A percentile compares a stretch with the other conserved stretches of the same genome.
These are phyloP conservation scores for Asarcornis scutulata DNA, from an alignment of 2,113 vertebrate species.

Conservation along the genomic window DNA sequence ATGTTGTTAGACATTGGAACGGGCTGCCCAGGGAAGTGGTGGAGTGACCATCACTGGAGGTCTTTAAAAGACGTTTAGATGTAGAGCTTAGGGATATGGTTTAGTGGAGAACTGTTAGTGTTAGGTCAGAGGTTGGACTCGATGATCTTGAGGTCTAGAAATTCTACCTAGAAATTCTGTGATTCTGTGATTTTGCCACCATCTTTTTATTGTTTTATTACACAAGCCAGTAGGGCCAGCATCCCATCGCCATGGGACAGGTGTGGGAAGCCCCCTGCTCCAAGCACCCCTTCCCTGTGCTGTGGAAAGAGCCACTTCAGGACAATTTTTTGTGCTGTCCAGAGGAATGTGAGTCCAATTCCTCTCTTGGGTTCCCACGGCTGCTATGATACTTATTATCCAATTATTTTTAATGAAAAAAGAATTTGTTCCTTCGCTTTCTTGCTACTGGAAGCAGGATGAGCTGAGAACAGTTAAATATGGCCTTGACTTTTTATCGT, in stretches of 20 bases:
- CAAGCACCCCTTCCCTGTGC: neutral
- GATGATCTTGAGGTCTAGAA: no score
- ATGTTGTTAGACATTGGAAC: no score
- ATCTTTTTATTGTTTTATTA: neutral
- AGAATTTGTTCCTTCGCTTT: neutral
- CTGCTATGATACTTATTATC: neutral
- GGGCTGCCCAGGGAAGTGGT: no score
- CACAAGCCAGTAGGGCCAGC: neutral
- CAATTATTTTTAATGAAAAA: slow-evolving; percentile 33
- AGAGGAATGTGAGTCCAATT: neutral
- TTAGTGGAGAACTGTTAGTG: no score
- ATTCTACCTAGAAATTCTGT: no score
- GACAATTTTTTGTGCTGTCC: neutral
- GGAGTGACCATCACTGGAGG: no score
- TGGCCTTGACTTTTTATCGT: accelerated
- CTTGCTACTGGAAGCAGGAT: neutral
- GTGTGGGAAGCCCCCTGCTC: neutral
- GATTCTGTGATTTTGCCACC: neutral
- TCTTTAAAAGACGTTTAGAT: no score
- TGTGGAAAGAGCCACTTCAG: neutral
- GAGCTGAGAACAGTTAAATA: neutral
- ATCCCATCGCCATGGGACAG: neutral
- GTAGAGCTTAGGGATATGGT: no score
- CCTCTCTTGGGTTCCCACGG: neutral
- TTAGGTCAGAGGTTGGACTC: no score